A percentile compares a stretch with the other conserved stretches of the same genome.
These are phyloP conservation scores for Pseudomyrmex concolor DNA, from an alignment of 1,140 invertebrate genomes.

Conservation along the genomic window DNA sequence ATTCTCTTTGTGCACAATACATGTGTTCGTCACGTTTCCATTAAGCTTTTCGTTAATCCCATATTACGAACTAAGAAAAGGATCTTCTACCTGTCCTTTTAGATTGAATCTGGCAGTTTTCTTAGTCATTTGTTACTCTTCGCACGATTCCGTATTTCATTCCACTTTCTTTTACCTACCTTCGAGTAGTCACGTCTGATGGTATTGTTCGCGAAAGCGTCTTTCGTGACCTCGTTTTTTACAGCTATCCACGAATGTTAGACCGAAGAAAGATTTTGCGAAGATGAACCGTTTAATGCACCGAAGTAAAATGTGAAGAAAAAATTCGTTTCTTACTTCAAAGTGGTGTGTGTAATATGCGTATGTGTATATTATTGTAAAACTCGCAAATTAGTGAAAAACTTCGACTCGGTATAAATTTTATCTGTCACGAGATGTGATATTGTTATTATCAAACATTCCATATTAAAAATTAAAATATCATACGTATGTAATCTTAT, in stretches of 20 bases:
- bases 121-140: slow-evolving; percentile 32
- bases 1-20: no score
- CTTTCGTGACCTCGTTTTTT: slow-evolving; percentile 48
- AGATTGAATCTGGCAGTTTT: slow-evolving; percentile 31
- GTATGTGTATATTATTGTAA: no score
- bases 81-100: slow-evolving; percentile 7
- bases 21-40: neutral
- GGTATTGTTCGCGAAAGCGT: slow-evolving; percentile 49
- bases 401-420: no score
- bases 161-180: slow-evolving; percentile 23
- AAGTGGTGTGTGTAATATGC: neutral
- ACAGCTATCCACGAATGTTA: slow-evolving; percentile 18
- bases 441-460: no score
- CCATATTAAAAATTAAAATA: no score
- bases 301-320: neutral
- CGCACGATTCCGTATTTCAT: slow-evolving; percentile 47
- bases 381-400: no score
- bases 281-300: slow-evolving; percentile 41
- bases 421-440: no score
- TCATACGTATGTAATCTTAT: no score
- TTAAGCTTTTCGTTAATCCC: slow-evolving; percentile 28
- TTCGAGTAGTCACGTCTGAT: slow-evolving; percentile 20
- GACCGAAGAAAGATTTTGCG: slow-evolving; percentile 3
- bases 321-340: slow-evolving; percentile 19
- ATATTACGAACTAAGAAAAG: slow-evolving; percentile 19